Conservation (phyloP, 2,113 vertebrate species). For the Elaphurus davidianus region DNA sequence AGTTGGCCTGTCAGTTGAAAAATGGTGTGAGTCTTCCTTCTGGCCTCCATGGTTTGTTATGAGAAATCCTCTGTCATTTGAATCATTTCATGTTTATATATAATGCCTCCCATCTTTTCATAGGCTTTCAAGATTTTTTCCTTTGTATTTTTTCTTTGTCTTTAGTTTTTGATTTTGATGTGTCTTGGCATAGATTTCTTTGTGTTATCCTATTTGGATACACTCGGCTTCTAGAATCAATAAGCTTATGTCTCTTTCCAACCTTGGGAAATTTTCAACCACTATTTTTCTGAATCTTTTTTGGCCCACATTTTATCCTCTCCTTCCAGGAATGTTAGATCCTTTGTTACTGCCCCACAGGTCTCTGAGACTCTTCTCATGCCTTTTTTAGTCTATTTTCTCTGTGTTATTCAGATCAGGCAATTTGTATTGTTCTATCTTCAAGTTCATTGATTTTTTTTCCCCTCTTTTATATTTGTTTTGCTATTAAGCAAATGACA, state of each 20-base stretch:
- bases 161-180: not conserved
- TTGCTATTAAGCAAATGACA: not conserved
- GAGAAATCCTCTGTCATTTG: not conserved
- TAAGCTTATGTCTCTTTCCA: not conserved
- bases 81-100: not conserved
- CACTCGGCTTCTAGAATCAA: not conserved
- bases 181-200: not conserved
- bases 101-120: not conserved
- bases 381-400: not conserved
- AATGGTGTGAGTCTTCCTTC: not conserved
- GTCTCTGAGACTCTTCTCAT: not conserved
- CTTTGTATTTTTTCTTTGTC: not conserved
- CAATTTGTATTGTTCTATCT: not conserved
- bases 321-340: not conserved
- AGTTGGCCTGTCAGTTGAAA: not conserved
- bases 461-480: not conserved
- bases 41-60: not conserved
- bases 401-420: not conserved
- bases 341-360: not conserved
- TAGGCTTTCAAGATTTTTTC: not conserved
- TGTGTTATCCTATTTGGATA: not conserved
- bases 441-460: not conserved
- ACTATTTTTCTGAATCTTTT: not conserved
- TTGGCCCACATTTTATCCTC: not conserved
- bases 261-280: not conserved